Base-by-base conservation (phyloP, 2,888 invertebrate genomes). In the Lycia hirtaria region DNA sequence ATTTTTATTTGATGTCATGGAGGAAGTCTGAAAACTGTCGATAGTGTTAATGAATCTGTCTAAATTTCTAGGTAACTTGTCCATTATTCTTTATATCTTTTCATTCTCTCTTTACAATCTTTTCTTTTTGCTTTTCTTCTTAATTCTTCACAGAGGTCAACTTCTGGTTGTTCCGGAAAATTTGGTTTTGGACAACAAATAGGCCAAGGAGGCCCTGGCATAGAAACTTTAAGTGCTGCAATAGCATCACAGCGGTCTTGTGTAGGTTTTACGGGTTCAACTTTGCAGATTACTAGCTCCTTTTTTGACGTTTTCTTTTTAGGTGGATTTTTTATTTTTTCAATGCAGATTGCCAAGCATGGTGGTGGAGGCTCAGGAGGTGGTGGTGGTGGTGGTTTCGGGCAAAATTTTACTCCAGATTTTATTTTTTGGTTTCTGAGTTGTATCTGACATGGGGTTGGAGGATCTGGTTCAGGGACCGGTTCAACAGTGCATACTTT, bases 291-390 rank as follows among this genome's bases (percentile, higher is more conserved):
- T 9, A 69, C 62, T 4, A 74, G 75, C 0, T 68, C 54, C 0
- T 64, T 24, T 3, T 15, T 14, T 3, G 50, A 43, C 0, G 49
- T 54, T 0, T 65, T 35, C 3, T 60, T 56, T 6, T 81, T 32
- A 0, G 74, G 72, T 5, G 74, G 75, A 32, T 88, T 87, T 50
- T 86, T 88, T 0, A 89, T 71, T 65, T 63, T 82, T 44, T 88
- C 86, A n/a, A 79, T 73, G 52, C 85, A 86, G 12, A 87, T 22
- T 0, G 73, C 87, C 1, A 69, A 50, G 30, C 88, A 88, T 0
- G 53, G 12, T n/a, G n/a, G n/a, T 0, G 80, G 73, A 0, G 75
- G 65, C n/a, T n/a, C n/a, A 0, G 71, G 77, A 0, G 66, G 50
- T 0, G 81, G 83, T 0, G 67, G 67, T 20, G 72, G 50, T 0